phyloP scores from a whole-genome alignment of 2,888 invertebrate genomes.

The Acleris literana region DNA sequence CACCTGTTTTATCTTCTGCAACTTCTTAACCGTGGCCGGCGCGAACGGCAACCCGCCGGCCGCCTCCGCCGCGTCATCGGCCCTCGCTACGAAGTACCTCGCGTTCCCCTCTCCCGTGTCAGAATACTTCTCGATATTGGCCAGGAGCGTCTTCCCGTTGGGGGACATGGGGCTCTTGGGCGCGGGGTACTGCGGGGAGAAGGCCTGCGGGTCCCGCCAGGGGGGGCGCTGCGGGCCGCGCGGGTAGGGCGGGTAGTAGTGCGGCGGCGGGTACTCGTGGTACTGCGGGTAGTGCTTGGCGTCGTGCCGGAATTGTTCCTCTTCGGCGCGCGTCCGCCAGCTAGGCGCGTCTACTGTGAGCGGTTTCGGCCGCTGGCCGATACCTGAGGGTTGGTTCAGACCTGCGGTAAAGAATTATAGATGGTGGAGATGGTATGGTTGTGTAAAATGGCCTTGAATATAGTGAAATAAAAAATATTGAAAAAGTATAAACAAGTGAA shows the following conservation, averaged over 20 bases:
- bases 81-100: conserved; percentile 85
- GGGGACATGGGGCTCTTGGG: conserved; percentile 70
- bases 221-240: conserved; percentile 58
- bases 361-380: conserved; percentile 90
- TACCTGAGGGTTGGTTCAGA: conserved; percentile 87
- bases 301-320: conserved; percentile 48
- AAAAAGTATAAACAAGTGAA: too few relatives aligned
- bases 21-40: conserved; percentile 84
- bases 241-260: conserved; percentile 45
- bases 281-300: conserved; percentile 45
- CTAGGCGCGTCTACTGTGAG: conserved; percentile 83
- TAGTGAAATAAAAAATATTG: too few relatives aligned
- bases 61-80: conserved; percentile 81
- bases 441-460: too few relatives aligned
- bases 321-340: conserved; percentile 62
- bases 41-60: conserved; percentile 84
- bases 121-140: conserved; percentile 71
- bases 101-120: conserved; percentile 50
- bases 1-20: conserved; percentile 84
- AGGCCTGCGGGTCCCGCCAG: conserved; percentile 51
- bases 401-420: conserved; percentile 55
- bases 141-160: conserved; percentile 63
- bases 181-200: conserved; percentile 57
- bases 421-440: too few relatives aligned
- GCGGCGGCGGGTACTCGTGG: conserved; percentile 45